phyloP scores from a whole-genome alignment of 1,140 invertebrate species.

The Caerostris extrusa region DNA sequence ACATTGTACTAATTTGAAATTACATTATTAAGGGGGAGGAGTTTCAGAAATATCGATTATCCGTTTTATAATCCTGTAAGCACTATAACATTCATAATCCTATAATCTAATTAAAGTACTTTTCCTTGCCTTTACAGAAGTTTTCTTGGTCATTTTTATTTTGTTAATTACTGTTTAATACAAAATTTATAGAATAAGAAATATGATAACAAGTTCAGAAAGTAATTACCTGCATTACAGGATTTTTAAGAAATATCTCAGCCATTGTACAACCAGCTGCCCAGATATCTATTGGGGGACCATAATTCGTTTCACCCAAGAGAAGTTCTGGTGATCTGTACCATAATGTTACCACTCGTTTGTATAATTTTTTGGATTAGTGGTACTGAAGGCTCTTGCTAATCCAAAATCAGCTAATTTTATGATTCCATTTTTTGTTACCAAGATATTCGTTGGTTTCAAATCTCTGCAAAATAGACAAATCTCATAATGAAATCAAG shows the following conservation, averaged over 20 bases:
- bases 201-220: background rate
- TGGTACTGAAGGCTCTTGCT: constrained; percentile 94
- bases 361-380: constrained; percentile 95
- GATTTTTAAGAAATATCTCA: constrained; percentile 97
- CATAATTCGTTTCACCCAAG: constrained; percentile 96
- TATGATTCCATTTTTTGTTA: constrained; percentile 96
- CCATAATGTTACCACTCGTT: constrained; percentile 98
- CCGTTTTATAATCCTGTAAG: too few relatives aligned
- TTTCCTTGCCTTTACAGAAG: background rate
- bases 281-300: constrained; percentile 98
- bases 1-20: too few relatives aligned
- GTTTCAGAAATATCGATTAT: too few relatives aligned
- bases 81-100: too few relatives aligned
- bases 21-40: too few relatives aligned
- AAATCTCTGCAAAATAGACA: constrained; percentile 89
- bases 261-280: constrained; percentile 99
- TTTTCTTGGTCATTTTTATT: too few relatives aligned
- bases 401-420: constrained; percentile 96
- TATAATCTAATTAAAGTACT: background rate
- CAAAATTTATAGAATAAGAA: too few relatives aligned
- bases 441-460: constrained; percentile 99
- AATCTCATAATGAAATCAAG: too few relatives aligned
- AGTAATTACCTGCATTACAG: constrained; percentile 85
- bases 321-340: constrained; percentile 95
- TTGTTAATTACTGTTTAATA: too few relatives aligned